Base-by-base conservation (phyloP, 2,113 vertebrate species). In the Penelope pileata region DNA sequence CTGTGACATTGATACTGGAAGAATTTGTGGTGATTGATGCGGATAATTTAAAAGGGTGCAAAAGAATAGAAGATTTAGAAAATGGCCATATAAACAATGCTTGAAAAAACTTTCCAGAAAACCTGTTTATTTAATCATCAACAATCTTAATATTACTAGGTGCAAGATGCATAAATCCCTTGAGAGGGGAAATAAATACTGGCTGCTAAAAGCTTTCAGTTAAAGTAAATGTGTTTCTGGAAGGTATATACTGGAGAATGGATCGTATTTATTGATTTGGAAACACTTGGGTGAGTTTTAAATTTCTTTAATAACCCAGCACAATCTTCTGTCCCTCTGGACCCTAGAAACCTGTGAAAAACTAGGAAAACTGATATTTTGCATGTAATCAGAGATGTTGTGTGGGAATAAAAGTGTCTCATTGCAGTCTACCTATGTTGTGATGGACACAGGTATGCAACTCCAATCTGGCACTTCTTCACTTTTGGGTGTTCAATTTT, bases 221-320 rank as follows among this genome's bases (percentile, higher is more conserved):
- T 79, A 21, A 72, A 91, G 29, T 53, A 83, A 26, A 40, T 54
- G 12, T 26, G 0, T 17, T 82, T 90, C 78, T 88, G 29, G 68
- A 82, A 83, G 43, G 24, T 17, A 21, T 4, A 7, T 16, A 5
- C 64, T 60, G 69, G 7, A 36, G 32, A 79, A 79, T 34, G 12
- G 22, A 36, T 90, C 9, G 19, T 13, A 21, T 32, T 18, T 54
- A 42, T 3, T 18, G 18, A 63, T 43, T 30, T 45, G 15, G 32
- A 91, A 85, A 40, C 90, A 83, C 21, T 27, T 68, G 15, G 6
- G 8, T 5, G 12, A 67, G 8, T 38, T 84, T 84, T 27, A n/a
- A 81, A 2, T 12, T 63, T 87, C 0, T 0, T 7, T 47, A 79
- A 51, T 60, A 63, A 75, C 10, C 5, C 16, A 82, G 34, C 2